Evolutionary conservation across 2,888 invertebrate genomes (phyloP).

Genomic region (Athrips mouffetella): DNA sequence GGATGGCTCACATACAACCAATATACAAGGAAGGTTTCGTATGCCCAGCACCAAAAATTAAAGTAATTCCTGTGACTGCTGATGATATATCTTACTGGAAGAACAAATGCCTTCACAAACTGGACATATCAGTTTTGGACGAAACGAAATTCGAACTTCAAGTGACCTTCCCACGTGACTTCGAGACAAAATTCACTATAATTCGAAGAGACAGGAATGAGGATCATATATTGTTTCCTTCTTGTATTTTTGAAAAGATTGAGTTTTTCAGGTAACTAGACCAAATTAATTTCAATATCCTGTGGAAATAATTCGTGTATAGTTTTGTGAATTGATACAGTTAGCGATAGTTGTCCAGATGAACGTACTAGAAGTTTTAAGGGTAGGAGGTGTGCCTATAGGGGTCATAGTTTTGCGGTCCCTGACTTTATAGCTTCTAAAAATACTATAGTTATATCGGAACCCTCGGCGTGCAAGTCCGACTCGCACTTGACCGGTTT

Average conservation of each 20-base stretch:
- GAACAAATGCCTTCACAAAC: constrained; percentile 7
- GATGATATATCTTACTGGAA: constrained; percentile 4
- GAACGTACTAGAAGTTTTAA: no score
- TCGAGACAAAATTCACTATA: constrained; percentile 1
- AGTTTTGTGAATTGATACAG: no score
- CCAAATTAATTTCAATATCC: no score
- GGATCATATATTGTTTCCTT: no score
- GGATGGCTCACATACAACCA: not conserved
- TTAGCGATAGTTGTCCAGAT: no score
- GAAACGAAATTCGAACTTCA: constrained; percentile 4
- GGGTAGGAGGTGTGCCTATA: no score
- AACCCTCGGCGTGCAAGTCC: no score
- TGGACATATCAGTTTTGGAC: constrained; percentile 6
- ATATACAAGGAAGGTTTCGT: not conserved
- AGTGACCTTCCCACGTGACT: not conserved
- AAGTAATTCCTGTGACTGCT: not conserved
- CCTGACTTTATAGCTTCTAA: no score
- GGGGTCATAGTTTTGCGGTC: no score
- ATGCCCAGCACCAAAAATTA: not conserved
- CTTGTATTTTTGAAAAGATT: constrained; percentile 2
- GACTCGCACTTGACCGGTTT: no score
- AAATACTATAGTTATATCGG: no score
- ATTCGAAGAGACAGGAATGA: not conserved
- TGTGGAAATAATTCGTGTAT: no score
- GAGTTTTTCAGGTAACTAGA: not conserved